These are phyloP conservation scores for Aptenodytes patagonicus DNA, from an alignment of 2,113 vertebrate species.

Conservation along the genomic window DNA sequence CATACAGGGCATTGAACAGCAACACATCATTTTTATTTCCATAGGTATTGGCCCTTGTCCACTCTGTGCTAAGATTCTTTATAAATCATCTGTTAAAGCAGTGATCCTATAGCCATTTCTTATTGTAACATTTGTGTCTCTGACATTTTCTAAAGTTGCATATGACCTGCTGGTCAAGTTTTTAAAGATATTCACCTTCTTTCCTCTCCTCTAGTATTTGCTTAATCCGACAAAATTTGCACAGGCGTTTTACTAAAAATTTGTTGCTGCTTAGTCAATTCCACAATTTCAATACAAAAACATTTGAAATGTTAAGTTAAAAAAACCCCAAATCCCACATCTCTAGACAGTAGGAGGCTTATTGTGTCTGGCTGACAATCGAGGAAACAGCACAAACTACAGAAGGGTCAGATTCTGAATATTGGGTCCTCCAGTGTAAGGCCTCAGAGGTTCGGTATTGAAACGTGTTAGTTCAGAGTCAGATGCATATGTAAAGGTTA, in stretches of 20 bases:
- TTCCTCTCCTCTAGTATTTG: neutral
- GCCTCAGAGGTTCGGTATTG: neutral
- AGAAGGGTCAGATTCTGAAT: neutral
- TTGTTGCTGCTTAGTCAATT: neutral
- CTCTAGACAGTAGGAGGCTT: neutral
- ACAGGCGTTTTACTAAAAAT: neutral
- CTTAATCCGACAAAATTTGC: neutral
- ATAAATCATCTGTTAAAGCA: neutral
- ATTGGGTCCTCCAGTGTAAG: neutral
- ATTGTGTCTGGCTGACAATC: neutral
- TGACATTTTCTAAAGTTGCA: neutral
- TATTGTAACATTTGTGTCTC: neutral
- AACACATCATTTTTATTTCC: neutral
- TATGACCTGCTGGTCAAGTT: neutral
- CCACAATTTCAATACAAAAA: neutral
- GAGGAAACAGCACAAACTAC: neutral
- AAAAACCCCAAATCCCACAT: neutral
- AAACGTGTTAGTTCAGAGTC: neutral
- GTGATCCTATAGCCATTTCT: neutral
- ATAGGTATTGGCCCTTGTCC: neutral
- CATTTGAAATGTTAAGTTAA: neutral
- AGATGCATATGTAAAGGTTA: neutral
- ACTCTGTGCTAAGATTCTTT: neutral
- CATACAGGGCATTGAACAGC: neutral
- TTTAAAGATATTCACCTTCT: neutral